A percentile compares a stretch with the other conserved stretches of the same genome.
These are phyloP conservation scores for Empis livida DNA, from an alignment of 2,888 invertebrate species.

Conservation along the genomic window DNA sequence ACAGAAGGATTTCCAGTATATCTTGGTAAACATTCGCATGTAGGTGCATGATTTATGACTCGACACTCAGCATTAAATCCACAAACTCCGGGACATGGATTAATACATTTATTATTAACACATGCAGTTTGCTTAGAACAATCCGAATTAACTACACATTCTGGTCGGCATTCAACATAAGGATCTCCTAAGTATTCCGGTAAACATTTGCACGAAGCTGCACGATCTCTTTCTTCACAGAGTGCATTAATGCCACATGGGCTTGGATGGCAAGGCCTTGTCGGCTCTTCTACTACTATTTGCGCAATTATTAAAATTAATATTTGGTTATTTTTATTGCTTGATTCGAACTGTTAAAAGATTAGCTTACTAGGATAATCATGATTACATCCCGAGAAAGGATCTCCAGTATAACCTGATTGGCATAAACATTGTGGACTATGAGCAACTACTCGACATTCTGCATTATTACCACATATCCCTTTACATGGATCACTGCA, in stretches of 20 bases:
- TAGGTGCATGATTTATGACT: constrained; percentile 53
- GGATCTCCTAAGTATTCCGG: constrained; percentile 52
- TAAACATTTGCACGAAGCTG: constrained; percentile 50
- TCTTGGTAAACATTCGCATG: constrained; percentile 46
- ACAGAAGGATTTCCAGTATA: constrained; percentile 48
- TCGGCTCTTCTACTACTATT: constrained; percentile 38
- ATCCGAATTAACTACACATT: constrained; percentile 53
- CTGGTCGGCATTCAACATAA: constrained; percentile 51
- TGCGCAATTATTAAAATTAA: constrained; percentile 6
- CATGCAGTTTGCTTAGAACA: constrained; percentile 51
- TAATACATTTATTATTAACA: constrained; percentile 62
- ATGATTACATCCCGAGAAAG: constrained; percentile 43
- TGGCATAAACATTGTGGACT: constrained; percentile 40
- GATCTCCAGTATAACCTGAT: constrained; percentile 47
- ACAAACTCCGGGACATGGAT: constrained; percentile 75
- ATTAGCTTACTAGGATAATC: constrained; percentile 37
- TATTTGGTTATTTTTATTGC: too few relatives aligned
- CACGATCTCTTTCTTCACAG: constrained; percentile 49
- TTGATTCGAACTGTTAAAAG: too few relatives aligned
- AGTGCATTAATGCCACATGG: constrained; percentile 56
- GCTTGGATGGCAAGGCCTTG: constrained; percentile 47
- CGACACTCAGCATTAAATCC: constrained; percentile 64
- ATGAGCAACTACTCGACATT: constrained; percentile 46
- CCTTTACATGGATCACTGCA: constrained; percentile 51
- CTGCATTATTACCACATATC: constrained; percentile 53